Evolutionary conservation across 1,140 invertebrate genomes (phyloP).

Genomic region (Propsilocerus akamusi): DNA sequence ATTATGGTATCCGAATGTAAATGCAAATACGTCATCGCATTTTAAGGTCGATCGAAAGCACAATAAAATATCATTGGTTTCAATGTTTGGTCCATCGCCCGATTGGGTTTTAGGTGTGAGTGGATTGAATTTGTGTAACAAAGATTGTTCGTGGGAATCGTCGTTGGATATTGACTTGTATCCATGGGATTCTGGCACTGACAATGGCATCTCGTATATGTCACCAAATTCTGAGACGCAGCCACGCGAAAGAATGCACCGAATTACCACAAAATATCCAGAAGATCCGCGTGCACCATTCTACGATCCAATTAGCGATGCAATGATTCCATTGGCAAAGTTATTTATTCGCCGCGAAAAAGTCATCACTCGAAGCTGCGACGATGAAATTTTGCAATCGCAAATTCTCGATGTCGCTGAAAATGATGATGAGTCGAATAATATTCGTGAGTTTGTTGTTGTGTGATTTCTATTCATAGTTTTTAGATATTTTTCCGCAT

Average conservation of each 20-base stretch:
- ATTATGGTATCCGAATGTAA: constrained; percentile 83
- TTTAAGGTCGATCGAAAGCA: constrained; percentile 79
- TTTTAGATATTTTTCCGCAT: not conserved
- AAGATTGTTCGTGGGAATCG: constrained; percentile 75
- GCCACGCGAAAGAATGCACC: constrained; percentile 72
- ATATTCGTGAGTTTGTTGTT: not conserved
- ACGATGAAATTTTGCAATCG: constrained; percentile 39
- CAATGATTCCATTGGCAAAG: constrained; percentile 67
- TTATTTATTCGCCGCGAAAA: constrained; percentile 50
- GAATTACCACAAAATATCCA: constrained; percentile 72
- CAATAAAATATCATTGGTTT: constrained; percentile 77
- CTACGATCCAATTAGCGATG: constrained; percentile 52
- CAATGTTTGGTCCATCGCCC: constrained; percentile 61
- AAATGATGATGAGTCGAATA: constrained; percentile 41
- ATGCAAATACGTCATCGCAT: constrained; percentile 63
- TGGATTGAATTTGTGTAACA: constrained; percentile 67
- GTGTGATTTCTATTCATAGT: not conserved
- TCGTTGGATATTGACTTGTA: constrained; percentile 65
- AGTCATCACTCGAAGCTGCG: constrained; percentile 50
- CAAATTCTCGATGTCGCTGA: constrained; percentile 43
- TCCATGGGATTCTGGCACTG: constrained; percentile 90
- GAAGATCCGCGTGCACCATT: constrained; percentile 81
- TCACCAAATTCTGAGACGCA: constrained; percentile 69
- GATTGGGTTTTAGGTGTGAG: constrained; percentile 50
- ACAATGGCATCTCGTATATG: constrained; percentile 84